Evolutionary conservation across 1,140 invertebrate genomes (phyloP), one percentile per base, ranked within the genome.

Genomic region (Drosophila lowei): DNA sequence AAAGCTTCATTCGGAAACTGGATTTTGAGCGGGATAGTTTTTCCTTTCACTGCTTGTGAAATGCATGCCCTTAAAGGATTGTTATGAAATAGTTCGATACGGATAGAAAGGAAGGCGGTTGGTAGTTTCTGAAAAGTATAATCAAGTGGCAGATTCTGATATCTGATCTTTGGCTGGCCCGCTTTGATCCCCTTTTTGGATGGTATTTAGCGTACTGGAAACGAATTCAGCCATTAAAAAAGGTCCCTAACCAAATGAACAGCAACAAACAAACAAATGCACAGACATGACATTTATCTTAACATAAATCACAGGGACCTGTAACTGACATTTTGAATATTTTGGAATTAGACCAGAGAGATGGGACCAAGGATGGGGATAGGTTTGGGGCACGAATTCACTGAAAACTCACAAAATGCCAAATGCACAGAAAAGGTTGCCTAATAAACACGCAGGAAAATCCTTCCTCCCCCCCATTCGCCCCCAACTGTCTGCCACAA

Each of bases 281-380:
- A 64, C 50, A 30, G 48, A 48, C 50, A 56, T 74, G 52, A 63
- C 59, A 56, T 70, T 74, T 74, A 83, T 81, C 59, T 59, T 50
- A 43, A 61, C 43, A 75, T 74, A 74, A 70, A 78, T 76, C 72
- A 77, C 50, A 81, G 57, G 21, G 72, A 58, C 63, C 67, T 80
- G 78, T 34, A 53, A 64, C 72, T 85, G 79, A 75, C 75, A 66
- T 48, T 59, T 38, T 43, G 59, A 48, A 34, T 42, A 50, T 13
- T 55, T 16, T 30, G 55, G 18, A 13, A 49, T 15, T 56, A 55
- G 8, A 61, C 15, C 23, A 6, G 16, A 53, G 21, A 8, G 16
- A 23, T 21, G 16, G 34, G 30, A 11, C 9, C 9, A 11, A 8
- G 30, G 8, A 30, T 38, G 34, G 34, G 11, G 9, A 34, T 11